Base-by-base conservation (phyloP, 2,888 invertebrate species). In the Marronus borbonicus region DNA sequence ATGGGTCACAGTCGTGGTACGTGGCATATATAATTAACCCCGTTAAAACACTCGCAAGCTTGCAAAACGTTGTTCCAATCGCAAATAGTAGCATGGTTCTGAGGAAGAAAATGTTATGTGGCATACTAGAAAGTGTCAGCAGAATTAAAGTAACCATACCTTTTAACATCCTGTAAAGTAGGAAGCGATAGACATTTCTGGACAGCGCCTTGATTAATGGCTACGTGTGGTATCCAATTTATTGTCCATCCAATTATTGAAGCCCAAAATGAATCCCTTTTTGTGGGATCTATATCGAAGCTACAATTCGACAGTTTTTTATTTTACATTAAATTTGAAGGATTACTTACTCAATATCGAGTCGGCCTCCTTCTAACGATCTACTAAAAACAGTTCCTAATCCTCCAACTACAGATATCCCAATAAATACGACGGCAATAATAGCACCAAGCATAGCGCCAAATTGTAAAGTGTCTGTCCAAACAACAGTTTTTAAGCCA, bases 1-100 rank as follows among this genome's bases (percentile, higher is more conserved):
- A 83, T 0, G 93, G 93, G 86, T 93, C 93, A 80, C 93, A 93
- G 2, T 90, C 90, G 79, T 90, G 90, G 82, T 92, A 93, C 87
- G 91, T 92, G 0, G 92, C 91, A 82, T 92, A 93, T 80, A 93
- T 87, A 0, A 91, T 90, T 28, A 93, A 84, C 0, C 93, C 93
- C 20, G 91, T 90, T 39, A 91, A 89, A 77, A 91, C 90, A 0
- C 92, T 91, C 2, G 91, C 69, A 7, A 20, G 12, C 49, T 79
- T 79, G 60, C 58, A 77, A 14, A 79, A 65, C 8, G 66, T 52
- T 5, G 74, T 66, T 10, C 79, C 79, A 50, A 79, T 52, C 2
- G 66, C 39, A 58, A 79, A 79, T 58, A 74, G 4, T 49, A 76
- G n/a, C 28, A 76, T 64, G 17, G 76, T 44, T 20, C 78, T 78